Evolutionary conservation across 2,113 vertebrate genomes (phyloP), one percentile per base, ranked within the genome.

Genomic region (Bombycilla garrulus): DNA sequence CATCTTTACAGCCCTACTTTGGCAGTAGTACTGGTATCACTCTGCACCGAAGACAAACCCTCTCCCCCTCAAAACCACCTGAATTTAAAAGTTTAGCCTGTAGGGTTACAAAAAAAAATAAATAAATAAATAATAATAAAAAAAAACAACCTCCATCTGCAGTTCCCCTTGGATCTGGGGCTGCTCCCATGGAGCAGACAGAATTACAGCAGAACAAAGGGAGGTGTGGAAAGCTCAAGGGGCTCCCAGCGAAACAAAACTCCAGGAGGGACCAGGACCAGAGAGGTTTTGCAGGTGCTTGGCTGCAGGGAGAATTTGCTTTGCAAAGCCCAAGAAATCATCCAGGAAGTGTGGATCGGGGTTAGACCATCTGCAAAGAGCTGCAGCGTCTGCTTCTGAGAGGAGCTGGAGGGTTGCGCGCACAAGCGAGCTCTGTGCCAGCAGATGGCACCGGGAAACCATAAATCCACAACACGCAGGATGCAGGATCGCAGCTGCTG

Each of bases 381-480:
- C 53, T 44, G 62, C 72, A 58, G 45, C 65, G 23, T 53, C 62
- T 56, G 61, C 44, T 33, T 0, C 0, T 12, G 40, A 48, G 28
- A 28, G 36, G 61, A 61, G 47, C 85, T 22, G 58, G 11, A 82
- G 67, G 71, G 45, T 31, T 89, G 17, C 12, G 10, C 5, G 92
- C 61, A 25, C 57, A 29, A 6, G 35, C 5, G 24, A 83, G 35
- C 33, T 2, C 18, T 2, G 2, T 51, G 94, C 96, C 98, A 97
- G 95, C 45, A 97, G 98, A 88, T 97, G 97, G 96, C 96, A 97
- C 9, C 62, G 73, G 42, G 74, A 90, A 69, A 77, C 94, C 88
- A 93, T 33, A 62, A 90, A 97, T 93, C 17, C 57, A 36, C 1
- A 35, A 53, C 23, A 11, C 4, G 20, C 35, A 16, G 19, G 31